phyloP scores from a whole-genome alignment of 2,113 vertebrate genomes.

The Cercopithecus mona region DNA sequence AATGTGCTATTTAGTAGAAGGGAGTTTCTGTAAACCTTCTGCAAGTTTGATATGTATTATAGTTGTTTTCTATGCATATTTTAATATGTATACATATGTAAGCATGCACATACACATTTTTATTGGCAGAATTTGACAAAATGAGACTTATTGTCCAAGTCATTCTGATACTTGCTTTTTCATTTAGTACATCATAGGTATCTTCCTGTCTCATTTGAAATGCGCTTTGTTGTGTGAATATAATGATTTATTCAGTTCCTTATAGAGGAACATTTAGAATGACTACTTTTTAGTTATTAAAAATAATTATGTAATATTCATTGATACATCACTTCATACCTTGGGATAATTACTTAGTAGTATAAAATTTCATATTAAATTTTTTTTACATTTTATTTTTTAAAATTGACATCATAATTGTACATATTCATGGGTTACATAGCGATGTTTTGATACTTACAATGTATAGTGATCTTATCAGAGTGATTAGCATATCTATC shows the following conservation, averaged over 20 bases:
- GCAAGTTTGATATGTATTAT: not conserved
- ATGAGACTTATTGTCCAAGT: not conserved
- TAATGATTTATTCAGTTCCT: not conserved
- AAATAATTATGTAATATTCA: slow-evolving; percentile 20
- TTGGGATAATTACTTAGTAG: not conserved
- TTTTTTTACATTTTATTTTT: not conserved
- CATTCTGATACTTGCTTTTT: not conserved
- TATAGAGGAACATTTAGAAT: not conserved
- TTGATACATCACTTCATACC: not conserved
- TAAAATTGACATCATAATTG: not conserved
- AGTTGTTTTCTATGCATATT: slow-evolving; percentile 10
- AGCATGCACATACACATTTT: not conserved
- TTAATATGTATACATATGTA: not conserved
- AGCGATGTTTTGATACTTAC: not conserved
- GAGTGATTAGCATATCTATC: not conserved
- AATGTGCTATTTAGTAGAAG: not conserved
- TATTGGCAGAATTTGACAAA: not conserved
- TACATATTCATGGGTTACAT: not conserved
- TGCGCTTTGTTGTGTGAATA: not conserved
- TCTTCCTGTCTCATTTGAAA: not conserved
- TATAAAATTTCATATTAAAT: not conserved
- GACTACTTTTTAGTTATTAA: slow-evolving; percentile 41
- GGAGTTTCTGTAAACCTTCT: not conserved
- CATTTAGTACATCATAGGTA: not conserved
- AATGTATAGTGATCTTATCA: not conserved